Evolutionary conservation across 2,113 vertebrate genomes (phyloP).

Genomic region (Gavialis gangeticus): DNA sequence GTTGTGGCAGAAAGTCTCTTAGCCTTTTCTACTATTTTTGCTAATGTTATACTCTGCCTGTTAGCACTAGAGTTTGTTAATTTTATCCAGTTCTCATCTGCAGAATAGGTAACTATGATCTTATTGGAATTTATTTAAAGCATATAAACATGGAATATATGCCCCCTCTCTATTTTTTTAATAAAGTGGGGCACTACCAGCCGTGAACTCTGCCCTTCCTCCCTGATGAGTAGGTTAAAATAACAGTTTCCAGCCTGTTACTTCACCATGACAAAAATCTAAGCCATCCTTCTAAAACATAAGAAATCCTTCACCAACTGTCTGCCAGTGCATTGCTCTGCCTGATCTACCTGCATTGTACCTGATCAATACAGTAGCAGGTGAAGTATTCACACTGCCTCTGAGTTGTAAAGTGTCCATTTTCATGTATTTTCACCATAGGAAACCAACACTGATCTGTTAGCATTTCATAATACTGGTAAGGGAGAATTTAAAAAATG

Average conservation of each 20-base stretch:
- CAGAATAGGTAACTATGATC: neutral
- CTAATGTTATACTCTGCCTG: neutral
- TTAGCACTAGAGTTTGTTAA: neutral
- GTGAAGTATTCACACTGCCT: neutral
- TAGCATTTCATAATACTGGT: neutral
- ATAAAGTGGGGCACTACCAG: neutral
- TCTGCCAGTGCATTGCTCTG: neutral
- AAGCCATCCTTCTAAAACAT: neutral
- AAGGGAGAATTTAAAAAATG: too few relatives aligned
- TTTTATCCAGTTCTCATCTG: neutral
- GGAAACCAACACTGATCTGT: neutral
- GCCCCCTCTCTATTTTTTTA: neutral
- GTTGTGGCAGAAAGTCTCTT: neutral
- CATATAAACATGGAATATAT: neutral
- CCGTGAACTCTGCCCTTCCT: neutral
- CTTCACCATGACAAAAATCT: neutral
- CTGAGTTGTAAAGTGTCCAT: neutral
- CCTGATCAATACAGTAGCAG: neutral
- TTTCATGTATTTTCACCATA: neutral
- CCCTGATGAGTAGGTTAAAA: neutral
- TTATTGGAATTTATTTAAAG: neutral
- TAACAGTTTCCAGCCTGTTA: neutral
- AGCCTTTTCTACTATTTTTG: neutral
- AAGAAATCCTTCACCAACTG: neutral
- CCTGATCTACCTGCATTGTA: neutral